A percentile compares a stretch with the other conserved stretches of the same genome.
Conservation (phyloP, 2,888 invertebrate species). For the Leptinotarsa peninsularis region DNA sequence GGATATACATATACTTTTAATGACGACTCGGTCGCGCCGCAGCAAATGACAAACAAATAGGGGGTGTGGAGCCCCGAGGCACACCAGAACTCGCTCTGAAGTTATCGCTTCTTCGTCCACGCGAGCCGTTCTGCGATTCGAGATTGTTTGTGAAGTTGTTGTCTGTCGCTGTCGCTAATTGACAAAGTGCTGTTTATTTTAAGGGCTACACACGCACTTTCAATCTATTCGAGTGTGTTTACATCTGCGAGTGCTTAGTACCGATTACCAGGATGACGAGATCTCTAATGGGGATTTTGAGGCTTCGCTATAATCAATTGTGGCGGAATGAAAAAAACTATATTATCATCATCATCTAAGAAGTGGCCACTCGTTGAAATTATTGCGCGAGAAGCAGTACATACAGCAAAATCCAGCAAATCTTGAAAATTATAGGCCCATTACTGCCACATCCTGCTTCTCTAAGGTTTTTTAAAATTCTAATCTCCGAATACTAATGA, state of each 20-base stretch:
- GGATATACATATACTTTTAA: conserved; percentile 17
- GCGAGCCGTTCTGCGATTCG: conserved; percentile 25
- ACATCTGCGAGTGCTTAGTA: conserved; percentile 59
- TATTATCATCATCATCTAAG: background rate
- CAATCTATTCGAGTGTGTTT: conserved; percentile 65
- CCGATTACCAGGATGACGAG: conserved; percentile 20
- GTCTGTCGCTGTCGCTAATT: conserved; percentile 61
- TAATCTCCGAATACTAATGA: no score
- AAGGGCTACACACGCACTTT: conserved; percentile 64
- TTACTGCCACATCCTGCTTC: no score
- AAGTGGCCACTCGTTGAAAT: no score
- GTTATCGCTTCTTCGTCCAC: background rate
- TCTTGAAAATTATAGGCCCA: no score
- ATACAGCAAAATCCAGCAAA: no score
- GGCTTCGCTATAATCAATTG: background rate
- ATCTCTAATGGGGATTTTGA: conserved; percentile 7
- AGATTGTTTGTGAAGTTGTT: conserved; percentile 52
- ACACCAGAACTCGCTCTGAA: conserved; percentile 8
- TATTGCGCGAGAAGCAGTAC: no score
- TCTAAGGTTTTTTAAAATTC: no score
- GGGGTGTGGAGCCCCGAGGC: conserved; percentile 2
- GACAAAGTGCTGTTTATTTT: conserved; percentile 65
- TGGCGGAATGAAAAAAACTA: background rate
- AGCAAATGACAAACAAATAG: conserved; percentile 18
- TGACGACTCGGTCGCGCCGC: background rate